Evolutionary conservation across 2,888 invertebrate genomes (phyloP), one percentile per base, ranked within the genome.

Genomic region (Leptopilina drosophilae): DNA sequence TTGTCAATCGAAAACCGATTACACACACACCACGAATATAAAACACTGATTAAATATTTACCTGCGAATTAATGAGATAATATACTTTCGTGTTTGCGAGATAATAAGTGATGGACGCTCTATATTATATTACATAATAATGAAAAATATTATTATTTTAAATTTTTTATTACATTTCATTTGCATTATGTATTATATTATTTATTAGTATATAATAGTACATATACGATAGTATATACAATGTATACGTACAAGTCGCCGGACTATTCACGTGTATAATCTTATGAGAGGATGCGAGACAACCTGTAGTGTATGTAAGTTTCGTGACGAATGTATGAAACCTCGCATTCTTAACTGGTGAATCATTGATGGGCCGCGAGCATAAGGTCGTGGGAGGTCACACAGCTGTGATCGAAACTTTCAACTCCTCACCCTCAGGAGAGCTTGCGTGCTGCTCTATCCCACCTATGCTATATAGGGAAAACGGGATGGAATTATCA

Each of bases 291-390:
- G 64, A 76, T 64, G 46, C 46, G 40, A 62, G 76, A 64, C 42
- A 66, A 56, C 53, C 64, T 64, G 6, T 69, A 80, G 77, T 76
- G 77, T 86, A 12, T 1, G 1, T 33, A 33, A 33, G 33, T 33
- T 88, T 85, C 87, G 85, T 86, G 87, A 86, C 84, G 84, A 86
- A 82, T 81, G 49, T 49, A 80, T 85, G 81, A 85, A 86, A 86
- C 82, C 83, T 85, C 82, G 85, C 86, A 85, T 87, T 85, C 86
- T 85, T 85, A 79, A 80, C 77, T 78, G 82, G 77, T 91, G 89
- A 91, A 91, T 91, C 90, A 91, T 91, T 91, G 87, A 91, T 91
- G 88, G 83, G 85, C 88, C 86, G 87, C 86, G 87, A 83, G 87
- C 88, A 88, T 87, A 87, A 85, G 90, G 86, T 89, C 91, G 90